These are phyloP conservation scores for Lagocephalus sceleratus DNA, from an alignment of 2,797 vertebrate species.

Conservation along the genomic window DNA sequence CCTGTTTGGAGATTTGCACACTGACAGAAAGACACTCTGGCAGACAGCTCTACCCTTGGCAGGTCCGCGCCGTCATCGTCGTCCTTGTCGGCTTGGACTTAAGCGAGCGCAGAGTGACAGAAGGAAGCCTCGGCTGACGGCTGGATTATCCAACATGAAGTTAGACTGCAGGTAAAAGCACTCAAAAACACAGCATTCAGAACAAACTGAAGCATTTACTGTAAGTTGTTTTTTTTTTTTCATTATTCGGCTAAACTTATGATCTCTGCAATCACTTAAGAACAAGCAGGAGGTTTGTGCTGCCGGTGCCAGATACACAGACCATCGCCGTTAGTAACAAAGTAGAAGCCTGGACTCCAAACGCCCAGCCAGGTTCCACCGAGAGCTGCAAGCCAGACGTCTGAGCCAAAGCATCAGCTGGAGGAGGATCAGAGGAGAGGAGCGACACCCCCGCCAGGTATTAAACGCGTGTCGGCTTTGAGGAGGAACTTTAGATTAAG, in stretches of 20 bases:
- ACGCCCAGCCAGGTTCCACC: neutral
- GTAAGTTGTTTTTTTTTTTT: neutral
- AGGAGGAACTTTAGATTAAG: neutral
- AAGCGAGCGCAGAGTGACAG: slow-evolving; percentile 12
- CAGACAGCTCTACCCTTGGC: slow-evolving; percentile 31
- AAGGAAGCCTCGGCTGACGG: neutral
- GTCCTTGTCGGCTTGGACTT: slow-evolving; percentile 20
- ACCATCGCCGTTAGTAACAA: slow-evolving; percentile 20
- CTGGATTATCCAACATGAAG: slow-evolving; percentile 4
- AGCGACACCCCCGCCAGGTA: slow-evolving; percentile 8
- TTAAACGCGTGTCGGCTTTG: slow-evolving; percentile 1
- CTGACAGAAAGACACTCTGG: slow-evolving; percentile 18
- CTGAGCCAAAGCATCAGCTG: slow-evolving; percentile 33
- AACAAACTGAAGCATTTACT: neutral
- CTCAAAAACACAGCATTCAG: neutral
- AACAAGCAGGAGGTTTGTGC: slow-evolving; percentile 14
- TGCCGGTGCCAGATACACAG: slow-evolving; percentile 12
- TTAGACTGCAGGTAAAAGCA: neutral
- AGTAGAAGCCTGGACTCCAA: slow-evolving; percentile 16
- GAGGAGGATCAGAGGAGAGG: slow-evolving; percentile 14
- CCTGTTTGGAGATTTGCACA: slow-evolving; percentile 8
- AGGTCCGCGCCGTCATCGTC: slow-evolving; percentile 12
- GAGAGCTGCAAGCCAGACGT: slow-evolving; percentile 41
- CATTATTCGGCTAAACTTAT: neutral
- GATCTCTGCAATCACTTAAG: slow-evolving; percentile 1